These are phyloP conservation scores for Zeus faber DNA, from an alignment of 2,113 vertebrate species.

Conservation along the genomic window DNA sequence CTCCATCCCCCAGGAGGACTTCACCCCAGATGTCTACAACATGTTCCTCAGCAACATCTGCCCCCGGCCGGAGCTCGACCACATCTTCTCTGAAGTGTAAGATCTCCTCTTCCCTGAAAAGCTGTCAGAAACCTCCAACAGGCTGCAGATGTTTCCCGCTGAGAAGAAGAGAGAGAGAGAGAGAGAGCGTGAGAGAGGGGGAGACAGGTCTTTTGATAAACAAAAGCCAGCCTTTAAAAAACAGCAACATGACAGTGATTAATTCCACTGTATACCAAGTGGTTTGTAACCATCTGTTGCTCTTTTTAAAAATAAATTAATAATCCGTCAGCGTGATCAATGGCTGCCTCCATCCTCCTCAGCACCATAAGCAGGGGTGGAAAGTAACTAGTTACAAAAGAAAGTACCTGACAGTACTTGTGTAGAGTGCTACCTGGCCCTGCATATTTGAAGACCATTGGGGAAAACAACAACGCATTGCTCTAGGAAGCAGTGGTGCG, in stretches of 20 bases:
- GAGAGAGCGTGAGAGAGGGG: not conserved
- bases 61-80: constrained; percentile 91
- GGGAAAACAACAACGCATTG: too few species aligned
- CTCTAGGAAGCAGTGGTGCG: too few species aligned
- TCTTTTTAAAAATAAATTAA: too few species aligned
- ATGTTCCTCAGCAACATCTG: constrained; percentile 92
- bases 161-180: not conserved
- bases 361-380: too few species aligned
- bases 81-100: constrained; percentile 97
- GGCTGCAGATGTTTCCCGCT: not conserved
- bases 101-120: constrained; percentile 25
- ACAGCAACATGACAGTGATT: constrained; percentile 9
- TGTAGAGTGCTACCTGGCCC: too few species aligned
- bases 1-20: constrained; percentile 90
- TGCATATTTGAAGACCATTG: too few species aligned
- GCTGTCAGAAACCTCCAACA: not conserved
- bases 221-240: constrained; percentile 11
- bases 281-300: constrained; percentile 12
- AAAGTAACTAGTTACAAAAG: not conserved
- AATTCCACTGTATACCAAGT: not conserved
- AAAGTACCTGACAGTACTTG: too few species aligned
- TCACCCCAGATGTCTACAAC: constrained; percentile 88
- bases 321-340: too few species aligned
- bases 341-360: too few species aligned
- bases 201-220: too few species aligned